Percentiles rank a stretch among this genome's conserved stretches.
phyloP scores from a whole-genome alignment of 2,797 vertebrate genomes.

The Sandelia bainsii region DNA sequence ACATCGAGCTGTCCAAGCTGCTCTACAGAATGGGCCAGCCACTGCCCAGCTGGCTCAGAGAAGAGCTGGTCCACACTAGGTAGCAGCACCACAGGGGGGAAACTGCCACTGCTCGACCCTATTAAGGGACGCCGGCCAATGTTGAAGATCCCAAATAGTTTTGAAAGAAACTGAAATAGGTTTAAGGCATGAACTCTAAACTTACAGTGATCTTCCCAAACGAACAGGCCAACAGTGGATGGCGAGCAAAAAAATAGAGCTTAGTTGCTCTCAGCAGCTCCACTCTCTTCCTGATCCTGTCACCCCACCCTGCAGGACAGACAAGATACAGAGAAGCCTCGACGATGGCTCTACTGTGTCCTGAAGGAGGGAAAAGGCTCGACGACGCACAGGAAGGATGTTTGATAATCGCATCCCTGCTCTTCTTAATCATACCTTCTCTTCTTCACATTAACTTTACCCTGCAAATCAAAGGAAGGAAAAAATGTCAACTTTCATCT shows the following conservation, averaged over 20 bases:
- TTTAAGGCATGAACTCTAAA: constrained; percentile 40
- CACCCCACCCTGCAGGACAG: constrained; percentile 8
- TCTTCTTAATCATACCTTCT: constrained; percentile 46
- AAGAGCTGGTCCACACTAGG: constrained; percentile 98
- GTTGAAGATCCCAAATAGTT: constrained; percentile 45
- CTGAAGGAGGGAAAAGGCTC: constrained; percentile 43
- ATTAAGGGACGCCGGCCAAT: constrained; percentile 31
- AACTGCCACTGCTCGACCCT: constrained; percentile 55
- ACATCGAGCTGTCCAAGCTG: constrained; percentile 98
- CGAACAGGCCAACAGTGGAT: constrained; percentile 18
- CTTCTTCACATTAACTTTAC: constrained; percentile 59
- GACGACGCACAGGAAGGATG: constrained; percentile 35
- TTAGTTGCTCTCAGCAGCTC: constrained; percentile 25
- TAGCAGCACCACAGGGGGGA: constrained; percentile 83
- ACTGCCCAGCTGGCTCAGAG: constrained; percentile 95
- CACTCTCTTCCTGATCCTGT: constrained; percentile 15
- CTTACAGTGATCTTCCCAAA: constrained; percentile 57
- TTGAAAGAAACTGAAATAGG: constrained; percentile 32
- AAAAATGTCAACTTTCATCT: constrained; percentile 28
- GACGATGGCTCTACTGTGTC: constrained; percentile 24
- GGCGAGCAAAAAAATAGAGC: constrained; percentile 9
- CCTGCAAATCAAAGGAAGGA: constrained; percentile 47
- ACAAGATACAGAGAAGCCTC: constrained; percentile 20
- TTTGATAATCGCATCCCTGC: constrained; percentile 56
- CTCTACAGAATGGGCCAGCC: constrained; percentile 98